These are phyloP conservation scores for Trichacis sp. DNA, from an alignment of 2,888 invertebrate genomes.

Conservation along the genomic window DNA sequence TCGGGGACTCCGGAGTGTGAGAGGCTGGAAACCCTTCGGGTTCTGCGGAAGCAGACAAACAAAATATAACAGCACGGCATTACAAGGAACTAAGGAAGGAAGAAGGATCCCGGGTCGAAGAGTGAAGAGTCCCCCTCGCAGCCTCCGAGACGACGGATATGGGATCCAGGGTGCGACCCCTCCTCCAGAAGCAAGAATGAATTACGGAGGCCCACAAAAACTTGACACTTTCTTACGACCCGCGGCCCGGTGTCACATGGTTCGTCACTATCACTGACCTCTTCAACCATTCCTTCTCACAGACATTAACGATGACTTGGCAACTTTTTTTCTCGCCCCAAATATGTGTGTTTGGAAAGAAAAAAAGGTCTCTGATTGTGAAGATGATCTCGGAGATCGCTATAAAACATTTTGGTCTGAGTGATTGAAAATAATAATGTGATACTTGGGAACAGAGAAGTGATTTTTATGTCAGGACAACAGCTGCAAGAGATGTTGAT, in stretches of 20 bases:
- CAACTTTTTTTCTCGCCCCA: not conserved
- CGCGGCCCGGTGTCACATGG: too few species aligned
- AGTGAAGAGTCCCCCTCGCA: constrained; percentile 11
- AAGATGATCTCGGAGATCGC: too few species aligned
- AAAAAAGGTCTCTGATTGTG: too few species aligned
- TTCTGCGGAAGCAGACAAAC: constrained; percentile 17
- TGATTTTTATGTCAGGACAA: too few species aligned
- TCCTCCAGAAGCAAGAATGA: constrained; percentile 63
- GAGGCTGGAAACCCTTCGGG: constrained; percentile 1
- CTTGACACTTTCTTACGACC: constrained; percentile 50
- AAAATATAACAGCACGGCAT: constrained; percentile 15
- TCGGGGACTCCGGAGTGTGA: not conserved
- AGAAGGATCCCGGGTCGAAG: constrained; percentile 3
- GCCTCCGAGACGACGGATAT: constrained; percentile 12
- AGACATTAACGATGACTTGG: not conserved
- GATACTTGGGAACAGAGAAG: too few species aligned
- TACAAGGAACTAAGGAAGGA: too few species aligned
- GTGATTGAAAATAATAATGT: too few species aligned
- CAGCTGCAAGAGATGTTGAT: too few species aligned
- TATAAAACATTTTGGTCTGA: too few species aligned
- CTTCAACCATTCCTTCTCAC: constrained; percentile 1
- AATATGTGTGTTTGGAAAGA: too few species aligned
- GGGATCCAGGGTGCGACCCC: not conserved
- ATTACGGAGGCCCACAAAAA: constrained; percentile 67
- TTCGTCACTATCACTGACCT: constrained; percentile 5